These are phyloP conservation scores for Clivina fossor DNA, from an alignment of 2,888 invertebrate genomes.

Conservation along the genomic window DNA sequence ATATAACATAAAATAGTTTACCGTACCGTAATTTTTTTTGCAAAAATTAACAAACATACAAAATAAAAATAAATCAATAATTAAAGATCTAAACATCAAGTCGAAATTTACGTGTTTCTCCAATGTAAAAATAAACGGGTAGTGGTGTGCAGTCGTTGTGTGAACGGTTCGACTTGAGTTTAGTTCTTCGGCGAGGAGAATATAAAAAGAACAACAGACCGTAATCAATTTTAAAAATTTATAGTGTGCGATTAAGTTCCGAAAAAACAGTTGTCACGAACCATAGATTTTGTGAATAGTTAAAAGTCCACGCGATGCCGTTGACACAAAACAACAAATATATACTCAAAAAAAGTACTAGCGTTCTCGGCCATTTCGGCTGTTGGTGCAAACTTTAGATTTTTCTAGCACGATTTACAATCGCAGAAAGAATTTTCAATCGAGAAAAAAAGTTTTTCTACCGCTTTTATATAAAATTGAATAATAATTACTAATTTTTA, in stretches of 20 bases:
- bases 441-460: too few relatives aligned
- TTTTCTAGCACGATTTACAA: not conserved
- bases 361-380: not conserved
- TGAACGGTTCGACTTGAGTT: constrained; percentile 20
- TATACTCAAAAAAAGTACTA: not conserved
- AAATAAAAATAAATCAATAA: constrained; percentile 28
- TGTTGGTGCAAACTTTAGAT: not conserved
- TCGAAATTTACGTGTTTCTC: constrained; percentile 30
- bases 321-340: not conserved
- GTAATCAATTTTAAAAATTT: constrained; percentile 34
- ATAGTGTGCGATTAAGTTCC: constrained; percentile 27
- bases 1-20: too few relatives aligned
- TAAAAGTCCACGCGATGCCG: constrained; percentile 26
- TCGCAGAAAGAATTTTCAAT: too few relatives aligned
- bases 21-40: too few relatives aligned
- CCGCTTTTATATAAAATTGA: too few relatives aligned
- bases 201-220: constrained; percentile 31
- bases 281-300: constrained; percentile 34
- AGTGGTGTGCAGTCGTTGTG: constrained; percentile 12
- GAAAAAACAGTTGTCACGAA: constrained; percentile 31
- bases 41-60: too few relatives aligned
- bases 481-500: too few relatives aligned
- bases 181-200: too few relatives aligned
- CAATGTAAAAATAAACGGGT: too few relatives aligned
- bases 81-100: constrained; percentile 25